Conservation (phyloP, 2,797 vertebrate genomes). For the Sebastes diploproa region DNA sequence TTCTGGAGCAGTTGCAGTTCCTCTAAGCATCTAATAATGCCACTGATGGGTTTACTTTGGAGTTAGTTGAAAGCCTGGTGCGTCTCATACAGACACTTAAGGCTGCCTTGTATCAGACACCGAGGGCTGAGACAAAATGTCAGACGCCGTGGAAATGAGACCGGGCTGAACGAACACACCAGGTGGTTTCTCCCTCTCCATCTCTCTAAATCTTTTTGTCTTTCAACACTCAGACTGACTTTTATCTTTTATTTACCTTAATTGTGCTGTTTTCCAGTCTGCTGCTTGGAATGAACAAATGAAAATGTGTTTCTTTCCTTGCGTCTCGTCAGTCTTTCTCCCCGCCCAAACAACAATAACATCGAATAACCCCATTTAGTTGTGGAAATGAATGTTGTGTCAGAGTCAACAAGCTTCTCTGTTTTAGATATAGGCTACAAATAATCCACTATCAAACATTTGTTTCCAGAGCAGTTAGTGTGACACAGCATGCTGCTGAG, state of each 20-base stretch:
- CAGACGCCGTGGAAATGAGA: neutral
- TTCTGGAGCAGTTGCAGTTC: neutral
- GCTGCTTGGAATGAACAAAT: neutral
- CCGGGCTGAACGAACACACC: neutral
- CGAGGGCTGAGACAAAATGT: no score
- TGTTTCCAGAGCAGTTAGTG: neutral
- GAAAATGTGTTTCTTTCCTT: neutral
- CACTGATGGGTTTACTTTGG: neutral
- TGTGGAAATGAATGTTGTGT: neutral
- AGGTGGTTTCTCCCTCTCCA: neutral
- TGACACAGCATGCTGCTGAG: neutral
- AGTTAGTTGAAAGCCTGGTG: neutral
- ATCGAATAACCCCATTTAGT: neutral
- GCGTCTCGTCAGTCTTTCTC: neutral
- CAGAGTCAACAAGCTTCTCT: neutral
- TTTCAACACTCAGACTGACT: neutral
- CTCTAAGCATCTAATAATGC: neutral
- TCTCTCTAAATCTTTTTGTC: neutral
- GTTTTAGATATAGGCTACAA: neutral
- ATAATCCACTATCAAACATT: neutral
- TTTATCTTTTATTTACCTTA: neutral
- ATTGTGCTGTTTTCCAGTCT: neutral
- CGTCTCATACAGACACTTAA: neutral
- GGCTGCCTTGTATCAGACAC: neutral
- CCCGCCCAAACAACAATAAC: neutral